Base-by-base conservation (phyloP, 2,888 invertebrate species). In the Fragum sueziense region DNA sequence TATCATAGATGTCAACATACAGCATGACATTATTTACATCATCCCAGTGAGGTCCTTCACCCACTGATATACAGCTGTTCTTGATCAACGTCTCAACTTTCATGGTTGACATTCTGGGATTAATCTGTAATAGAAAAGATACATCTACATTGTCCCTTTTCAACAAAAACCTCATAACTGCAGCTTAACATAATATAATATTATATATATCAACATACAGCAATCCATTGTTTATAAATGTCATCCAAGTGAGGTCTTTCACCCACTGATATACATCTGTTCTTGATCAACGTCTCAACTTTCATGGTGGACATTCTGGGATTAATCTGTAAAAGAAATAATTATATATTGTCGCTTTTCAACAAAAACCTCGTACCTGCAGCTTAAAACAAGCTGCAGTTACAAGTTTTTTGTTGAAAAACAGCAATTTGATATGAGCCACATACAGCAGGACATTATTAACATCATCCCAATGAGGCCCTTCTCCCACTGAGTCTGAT, bases 11-110 rank as follows among this genome's bases (percentile, higher is more conserved):
- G 78, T 92, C 92, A 0, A 92, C 91, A 76, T 88, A 91, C 6
- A 88, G 74, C 34, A 92, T 87, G 4, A 82, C 78, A 68, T 90
- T 83, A 20, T 88, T 85, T 1, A 57, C 68, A 2, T 86, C 88
- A n/a, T 92, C 92, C 92, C 92, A 92, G 83, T 91, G 91, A 17
- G 92, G 92, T 2, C 91, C 91, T 76, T 92, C 92, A 6, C 91
- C 91, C 0, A 86, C 84, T 0, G 88, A 87, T 20, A 70, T 52
- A 74, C 85, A 86, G 29, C 84, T 85, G 57, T 86, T 80, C 79
- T 90, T 86, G n/a, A 90, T 65, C 6, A 82, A 83, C 11, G 86
- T 86, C 52, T 88, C 87, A 7, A 90, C 86, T 22, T 51, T 52
- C 69, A 69, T 69, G 1, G 9, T 29, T 1, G 31, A n/a, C n/a